Base-by-base conservation (phyloP, 2,888 invertebrate species). In the Synergus japonicus region DNA sequence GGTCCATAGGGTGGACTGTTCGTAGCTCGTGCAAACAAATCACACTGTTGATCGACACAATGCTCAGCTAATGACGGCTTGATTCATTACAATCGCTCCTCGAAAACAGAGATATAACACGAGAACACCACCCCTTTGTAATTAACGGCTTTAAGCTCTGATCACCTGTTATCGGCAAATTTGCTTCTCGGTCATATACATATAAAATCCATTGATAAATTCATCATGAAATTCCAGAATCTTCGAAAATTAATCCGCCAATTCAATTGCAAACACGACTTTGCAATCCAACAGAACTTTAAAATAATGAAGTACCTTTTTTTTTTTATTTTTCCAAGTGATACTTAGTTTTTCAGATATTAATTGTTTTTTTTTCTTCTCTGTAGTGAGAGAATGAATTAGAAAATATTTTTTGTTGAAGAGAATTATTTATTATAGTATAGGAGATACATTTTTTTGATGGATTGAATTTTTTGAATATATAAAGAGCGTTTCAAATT, bases 1-100 rank as follows among this genome's bases (percentile, higher is more conserved):
- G n/a, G 37, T 73, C 69, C 37, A 37, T 49, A 15, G 46, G 54
- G 69, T 73, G 69, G 49, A 73, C 54, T 73, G 69, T 54, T 73
- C 49, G 69, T 73, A 37, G 15, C 69, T 49, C 29, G 22, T 37
- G 69, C 69, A 73, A 73, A 73, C 29, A 37, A 73, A 73, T 73
- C 37, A 73, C 69, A 73, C 69, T 73, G 69, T 43, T 64, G 64
- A 77, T 77, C 77, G 64, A 63, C 64, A 49, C 22, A 22, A 77
- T 49, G 63, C 69, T 13, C 44, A n/a, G 77, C 64, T 77, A 77
- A 77, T 77, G 77, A 77, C 77, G 77, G 77, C 49, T 77, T 65
- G 77, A 77, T 77, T 77, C 77, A 77, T 77, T 77, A 64, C 64
- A 49, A 65, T 65, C 13, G 77, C 77, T 65, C 44, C 49, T 46